Evolutionary conservation across 1,140 invertebrate species (phyloP).

Genomic region (Prorops nasuta): DNA sequence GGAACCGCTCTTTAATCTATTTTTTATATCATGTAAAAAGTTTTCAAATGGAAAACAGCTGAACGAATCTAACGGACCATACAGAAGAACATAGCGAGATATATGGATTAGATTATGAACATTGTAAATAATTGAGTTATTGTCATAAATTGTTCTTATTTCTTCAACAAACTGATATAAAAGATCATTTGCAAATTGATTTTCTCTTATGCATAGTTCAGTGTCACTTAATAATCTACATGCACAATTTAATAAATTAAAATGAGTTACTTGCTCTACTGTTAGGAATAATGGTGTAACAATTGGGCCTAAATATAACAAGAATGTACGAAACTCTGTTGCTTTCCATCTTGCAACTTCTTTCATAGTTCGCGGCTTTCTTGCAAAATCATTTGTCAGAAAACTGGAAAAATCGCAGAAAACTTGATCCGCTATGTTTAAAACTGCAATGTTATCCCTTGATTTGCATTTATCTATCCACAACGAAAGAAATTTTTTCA

Average conservation of each 20-base stretch:
- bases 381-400: slow-evolving; percentile 12
- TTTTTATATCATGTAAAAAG: slow-evolving; percentile 15
- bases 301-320: slow-evolving; percentile 16
- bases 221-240: slow-evolving; percentile 20
- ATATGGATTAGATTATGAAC: slow-evolving; percentile 20
- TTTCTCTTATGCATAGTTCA: slow-evolving; percentile 8
- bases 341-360: slow-evolving; percentile 15
- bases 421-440: neutral
- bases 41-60: slow-evolving; percentile 25
- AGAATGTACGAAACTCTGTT: slow-evolving; percentile 17
- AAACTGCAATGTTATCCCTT: too few relatives aligned
- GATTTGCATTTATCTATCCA: neutral
- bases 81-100: slow-evolving; percentile 9
- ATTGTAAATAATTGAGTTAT: slow-evolving; percentile 13
- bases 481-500: slow-evolving; percentile 16
- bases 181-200: slow-evolving; percentile 7
- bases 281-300: slow-evolving; percentile 12
- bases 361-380: slow-evolving; percentile 8
- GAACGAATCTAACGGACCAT: slow-evolving; percentile 13
- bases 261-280: slow-evolving; percentile 8
- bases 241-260: slow-evolving; percentile 17
- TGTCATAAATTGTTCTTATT: slow-evolving; percentile 10
- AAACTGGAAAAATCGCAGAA: slow-evolving; percentile 1
- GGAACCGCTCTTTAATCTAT: slow-evolving; percentile 9
- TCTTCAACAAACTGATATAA: slow-evolving; percentile 12